Percentiles rank a stretch among this genome's conserved stretches.
These are phyloP conservation scores for Enteromius thamalakanensis DNA, from an alignment of 2,797 vertebrate genomes.

Conservation along the genomic window DNA sequence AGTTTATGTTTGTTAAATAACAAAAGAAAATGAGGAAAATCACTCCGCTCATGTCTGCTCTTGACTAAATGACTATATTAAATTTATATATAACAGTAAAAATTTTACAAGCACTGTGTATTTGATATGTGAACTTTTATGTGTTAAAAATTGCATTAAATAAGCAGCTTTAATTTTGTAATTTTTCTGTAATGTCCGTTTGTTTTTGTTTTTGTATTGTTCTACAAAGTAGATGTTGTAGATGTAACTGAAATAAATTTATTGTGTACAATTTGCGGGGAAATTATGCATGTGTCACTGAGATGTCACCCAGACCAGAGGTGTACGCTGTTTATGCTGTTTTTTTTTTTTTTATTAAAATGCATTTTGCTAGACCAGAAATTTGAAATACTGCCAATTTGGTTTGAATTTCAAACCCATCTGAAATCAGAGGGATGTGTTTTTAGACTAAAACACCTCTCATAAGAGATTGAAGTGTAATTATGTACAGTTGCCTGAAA, in stretches of 20 bases:
- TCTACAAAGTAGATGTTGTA: no score
- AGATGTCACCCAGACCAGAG: background rate
- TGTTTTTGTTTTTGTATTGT: background rate
- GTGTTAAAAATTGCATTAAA: background rate
- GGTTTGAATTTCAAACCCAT: background rate
- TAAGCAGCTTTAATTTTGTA: background rate
- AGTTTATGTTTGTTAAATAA: background rate
- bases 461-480: background rate
- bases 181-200: background rate
- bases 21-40: background rate
- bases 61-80: background rate
- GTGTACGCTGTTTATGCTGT: background rate
- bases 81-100: background rate
- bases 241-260: background rate
- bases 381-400: background rate
- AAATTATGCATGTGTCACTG: background rate
- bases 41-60: background rate
- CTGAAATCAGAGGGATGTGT: background rate
- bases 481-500: conserved; percentile 2
- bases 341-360: background rate
- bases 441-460: background rate
- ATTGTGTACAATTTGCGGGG: background rate
- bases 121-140: background rate
- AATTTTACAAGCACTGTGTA: background rate
- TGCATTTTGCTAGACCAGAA: background rate